Evolutionary conservation across 2,888 invertebrate species (phyloP), one percentile per base, ranked within the genome.

Genomic region (Synergus gifuensis): DNA sequence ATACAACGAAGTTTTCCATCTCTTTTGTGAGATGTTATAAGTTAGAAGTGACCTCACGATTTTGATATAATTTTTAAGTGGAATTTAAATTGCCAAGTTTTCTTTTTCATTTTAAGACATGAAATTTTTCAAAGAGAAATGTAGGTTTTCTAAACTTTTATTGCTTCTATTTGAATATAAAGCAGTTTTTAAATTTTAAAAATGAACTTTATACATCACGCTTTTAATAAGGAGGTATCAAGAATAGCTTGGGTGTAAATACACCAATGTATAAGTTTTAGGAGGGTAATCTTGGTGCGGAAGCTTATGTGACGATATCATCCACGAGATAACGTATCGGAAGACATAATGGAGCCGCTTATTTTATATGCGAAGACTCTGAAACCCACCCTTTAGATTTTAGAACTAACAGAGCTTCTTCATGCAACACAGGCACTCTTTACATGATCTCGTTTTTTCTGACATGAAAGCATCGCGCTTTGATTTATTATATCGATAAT

Each of bases 291-390:
- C 58, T 58, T 58, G 3, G 18, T 58, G 58, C 28, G 49, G 7
- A 49, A 28, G 28, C 49, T 69, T 69, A 69, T 49, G 46, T 36
- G 69, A 28, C 16, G 49, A 69, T 22, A 69, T 28, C 28, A 9
- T 46, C 49, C 16, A 5, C 28, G 22, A 49, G 69, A 28, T 69
- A 69, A 28, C 16, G 16, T 69, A 28, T 69, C 69, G 58, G 18
- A 49, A 49, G n/a, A 8, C 8, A 28, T 66, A 66, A 66, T 66
- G 66, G 11, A 14, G 28, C 28, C 14, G 28, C 69, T 46, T 69
- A 69, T 69, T 69, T 69, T 28, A 69, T 28, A 69, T 36, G 18
- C 16, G 16, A 69, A 46, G 46, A 69, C 69, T 49, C 22, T 28
- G 49, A 46, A 69, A 69, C 69, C 16, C 36, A 28, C 49, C 4